Percentiles rank a stretch among this genome's conserved stretches.
These are phyloP conservation scores for Trichechus manatus DNA, from an alignment of 2,113 vertebrate species.

Conservation along the genomic window DNA sequence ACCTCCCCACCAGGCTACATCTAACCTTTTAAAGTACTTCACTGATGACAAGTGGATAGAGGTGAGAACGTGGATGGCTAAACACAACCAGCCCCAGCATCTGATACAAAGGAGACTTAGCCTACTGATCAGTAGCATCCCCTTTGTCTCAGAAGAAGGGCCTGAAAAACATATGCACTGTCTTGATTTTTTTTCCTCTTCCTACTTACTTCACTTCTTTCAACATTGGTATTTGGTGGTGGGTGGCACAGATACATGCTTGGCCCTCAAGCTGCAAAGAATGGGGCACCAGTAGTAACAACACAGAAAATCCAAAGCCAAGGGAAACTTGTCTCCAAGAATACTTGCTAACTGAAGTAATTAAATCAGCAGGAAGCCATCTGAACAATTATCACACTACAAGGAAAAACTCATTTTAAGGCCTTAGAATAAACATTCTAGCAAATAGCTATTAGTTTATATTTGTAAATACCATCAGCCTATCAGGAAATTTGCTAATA, in stretches of 20 bases:
- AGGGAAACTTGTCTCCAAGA: conserved; percentile 73
- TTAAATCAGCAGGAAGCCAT: conserved; percentile 85
- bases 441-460: conserved; percentile 84
- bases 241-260: neutral
- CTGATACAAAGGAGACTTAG: neutral
- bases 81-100: neutral
- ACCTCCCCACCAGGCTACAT: neutral
- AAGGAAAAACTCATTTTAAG: conserved; percentile 81
- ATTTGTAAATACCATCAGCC: conserved; percentile 81
- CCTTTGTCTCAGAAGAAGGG: neutral
- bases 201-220: neutral
- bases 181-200: neutral
- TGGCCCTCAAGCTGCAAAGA: conserved; percentile 67
- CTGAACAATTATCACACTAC: conserved; percentile 82
- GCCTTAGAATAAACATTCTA: conserved; percentile 80
- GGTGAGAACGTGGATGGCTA: neutral
- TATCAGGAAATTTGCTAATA: conserved; percentile 84
- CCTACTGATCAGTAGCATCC: accelerated
- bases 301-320: conserved; percentile 67
- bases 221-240: neutral
- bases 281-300: conserved; percentile 58
- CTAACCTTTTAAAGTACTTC: neutral
- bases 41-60: neutral
- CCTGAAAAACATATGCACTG: neutral
- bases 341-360: conserved; percentile 83